Percentiles rank a stretch among this genome's conserved stretches.
phyloP scores from a whole-genome alignment of 37 sponge, comb jelly and placozoan species.

The Aphrocallistes beatrix region DNA sequence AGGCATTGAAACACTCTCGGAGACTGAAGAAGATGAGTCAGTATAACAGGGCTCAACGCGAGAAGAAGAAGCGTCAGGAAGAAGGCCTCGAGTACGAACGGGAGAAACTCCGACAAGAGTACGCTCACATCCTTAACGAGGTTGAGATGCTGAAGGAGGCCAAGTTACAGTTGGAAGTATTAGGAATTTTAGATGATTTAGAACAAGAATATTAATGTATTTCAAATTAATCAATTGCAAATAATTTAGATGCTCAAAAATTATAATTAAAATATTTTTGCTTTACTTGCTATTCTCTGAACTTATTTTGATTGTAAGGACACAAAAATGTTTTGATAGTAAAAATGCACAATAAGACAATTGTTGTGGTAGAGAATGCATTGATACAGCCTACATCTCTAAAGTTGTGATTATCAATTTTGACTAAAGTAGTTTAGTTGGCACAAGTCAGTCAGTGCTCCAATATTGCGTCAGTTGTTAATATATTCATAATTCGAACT shows the following conservation, averaged over 20 bases:
- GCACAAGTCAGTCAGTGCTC: too few relatives aligned
- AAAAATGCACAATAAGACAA: too few relatives aligned
- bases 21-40: conserved; percentile 7
- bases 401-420: too few relatives aligned
- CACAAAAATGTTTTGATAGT: too few relatives aligned
- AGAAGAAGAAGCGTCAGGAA: background rate
- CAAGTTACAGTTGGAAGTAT: background rate
- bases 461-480: too few relatives aligned
- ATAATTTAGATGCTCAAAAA: background rate
- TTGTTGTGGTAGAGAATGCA: too few relatives aligned
- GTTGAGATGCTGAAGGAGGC: conserved; percentile 6
- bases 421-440: too few relatives aligned
- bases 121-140: background rate
- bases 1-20: background rate
- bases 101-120: background rate
- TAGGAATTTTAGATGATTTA: conserved; percentile 6
- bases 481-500: too few relatives aligned
- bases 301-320: too few relatives aligned
- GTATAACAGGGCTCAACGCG: background rate
- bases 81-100: background rate
- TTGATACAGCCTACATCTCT: too few relatives aligned
- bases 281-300: too few relatives aligned
- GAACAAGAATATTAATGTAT: background rate
- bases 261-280: background rate
- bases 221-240: background rate